Evolutionary conservation across 2,888 invertebrate genomes (phyloP).

Genomic region (Aleiodes alternator): DNA sequence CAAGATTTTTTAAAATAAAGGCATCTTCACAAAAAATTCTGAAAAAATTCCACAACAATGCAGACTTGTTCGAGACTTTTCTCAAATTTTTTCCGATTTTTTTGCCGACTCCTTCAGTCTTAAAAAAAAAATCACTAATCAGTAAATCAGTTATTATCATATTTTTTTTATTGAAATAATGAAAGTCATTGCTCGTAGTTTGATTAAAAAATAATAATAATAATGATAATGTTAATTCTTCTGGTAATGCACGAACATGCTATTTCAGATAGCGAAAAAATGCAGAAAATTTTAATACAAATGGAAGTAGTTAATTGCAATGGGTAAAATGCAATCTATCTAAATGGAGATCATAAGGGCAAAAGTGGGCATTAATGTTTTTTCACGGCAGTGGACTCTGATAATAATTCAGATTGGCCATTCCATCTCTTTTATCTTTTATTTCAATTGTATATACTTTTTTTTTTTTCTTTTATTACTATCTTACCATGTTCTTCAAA

Average conservation of each 20-base stretch:
- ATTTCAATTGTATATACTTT: background rate
- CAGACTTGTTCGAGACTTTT: no score
- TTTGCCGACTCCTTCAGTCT: background rate
- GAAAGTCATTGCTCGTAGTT: background rate
- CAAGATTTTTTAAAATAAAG: background rate
- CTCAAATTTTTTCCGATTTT: no score
- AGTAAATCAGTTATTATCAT: background rate
- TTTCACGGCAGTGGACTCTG: conserved; percentile 51
- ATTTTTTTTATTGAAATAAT: conserved; percentile 17
- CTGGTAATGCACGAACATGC: conserved; percentile 61
- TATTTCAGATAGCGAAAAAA: conserved; percentile 37
- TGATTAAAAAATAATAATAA: background rate
- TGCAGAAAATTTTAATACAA: conserved; percentile 51
- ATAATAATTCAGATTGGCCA: conserved; percentile 54
- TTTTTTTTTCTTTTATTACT: background rate
- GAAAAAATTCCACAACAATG: background rate
- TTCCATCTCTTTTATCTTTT: background rate
- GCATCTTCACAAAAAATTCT: background rate
- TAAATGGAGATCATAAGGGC: conserved; percentile 57
- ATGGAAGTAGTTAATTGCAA: conserved; percentile 58
- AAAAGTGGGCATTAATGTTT: conserved; percentile 54
- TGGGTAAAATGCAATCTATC: conserved; percentile 52
- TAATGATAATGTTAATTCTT: conserved; percentile 20
- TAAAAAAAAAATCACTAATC: no score
- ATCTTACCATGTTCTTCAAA: background rate